Evolutionary conservation across 64 coral and sea anemone genomes (phyloP).

Genomic region (Montipora cactus): DNA sequence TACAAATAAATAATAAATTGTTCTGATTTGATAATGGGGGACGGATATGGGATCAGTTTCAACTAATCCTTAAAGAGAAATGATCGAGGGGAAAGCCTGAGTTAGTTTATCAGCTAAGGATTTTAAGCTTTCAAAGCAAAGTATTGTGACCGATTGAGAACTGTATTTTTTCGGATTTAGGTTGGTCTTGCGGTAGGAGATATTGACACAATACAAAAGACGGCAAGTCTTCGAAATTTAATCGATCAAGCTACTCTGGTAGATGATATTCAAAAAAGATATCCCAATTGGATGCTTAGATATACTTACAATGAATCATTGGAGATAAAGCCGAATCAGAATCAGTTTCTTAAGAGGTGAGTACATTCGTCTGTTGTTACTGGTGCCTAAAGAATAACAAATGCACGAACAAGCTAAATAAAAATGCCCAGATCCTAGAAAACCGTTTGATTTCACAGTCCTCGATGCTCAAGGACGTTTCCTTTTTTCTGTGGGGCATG

Average conservation of each 20-base stretch:
- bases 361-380: neutral
- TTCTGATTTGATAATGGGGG: no score
- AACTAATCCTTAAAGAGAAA: no score
- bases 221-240: constrained; percentile 66
- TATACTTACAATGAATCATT: constrained; percentile 22
- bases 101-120: no score
- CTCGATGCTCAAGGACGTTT: no score
- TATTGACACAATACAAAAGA: constrained; percentile 87
- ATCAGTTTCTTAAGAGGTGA: constrained; percentile 54
- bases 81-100: no score
- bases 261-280: constrained; percentile 49
- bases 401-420: no score
- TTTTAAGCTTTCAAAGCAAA: neutral
- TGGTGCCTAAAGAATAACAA: no score
- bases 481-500: no score
- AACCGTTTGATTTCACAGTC: no score
- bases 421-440: no score
- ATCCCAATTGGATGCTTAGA: constrained; percentile 48
- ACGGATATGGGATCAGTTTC: no score
- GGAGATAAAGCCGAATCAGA: constrained; percentile 63
- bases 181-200: constrained; percentile 91
- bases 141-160: neutral
- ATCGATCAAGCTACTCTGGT: constrained; percentile 73
- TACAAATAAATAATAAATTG: no score
- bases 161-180: neutral